phyloP scores from a whole-genome alignment of 1,140 invertebrate species.

The Semibalanus balanoides region DNA sequence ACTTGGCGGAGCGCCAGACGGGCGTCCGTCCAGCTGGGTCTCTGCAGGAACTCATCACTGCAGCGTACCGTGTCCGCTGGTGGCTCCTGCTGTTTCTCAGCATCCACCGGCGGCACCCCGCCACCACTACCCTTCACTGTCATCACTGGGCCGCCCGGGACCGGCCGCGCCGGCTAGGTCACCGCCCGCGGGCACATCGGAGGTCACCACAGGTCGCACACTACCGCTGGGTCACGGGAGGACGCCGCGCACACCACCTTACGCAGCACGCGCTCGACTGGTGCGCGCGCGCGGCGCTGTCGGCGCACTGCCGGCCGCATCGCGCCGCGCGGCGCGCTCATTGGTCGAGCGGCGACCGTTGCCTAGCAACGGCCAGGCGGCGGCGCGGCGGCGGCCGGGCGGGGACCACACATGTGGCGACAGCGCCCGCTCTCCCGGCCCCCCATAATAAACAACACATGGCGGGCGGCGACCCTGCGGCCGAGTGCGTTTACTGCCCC shows the following conservation, averaged over 20 bases:
- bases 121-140: background rate
- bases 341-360: background rate
- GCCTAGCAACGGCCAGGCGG: background rate
- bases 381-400: no score
- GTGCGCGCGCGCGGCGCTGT: no score
- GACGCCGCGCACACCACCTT: no score
- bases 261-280: background rate
- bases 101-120: background rate
- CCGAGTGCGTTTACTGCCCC: background rate
- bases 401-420: background rate
- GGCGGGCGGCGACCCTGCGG: no score
- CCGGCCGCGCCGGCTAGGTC: background rate
- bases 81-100: background rate
- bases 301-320: no score
- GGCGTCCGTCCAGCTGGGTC: slow-evolving; percentile 34
- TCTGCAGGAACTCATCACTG: background rate
- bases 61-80: background rate
- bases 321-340: background rate
- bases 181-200: background rate
- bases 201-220: background rate
- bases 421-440: no score
- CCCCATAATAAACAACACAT: slow-evolving; percentile 1
- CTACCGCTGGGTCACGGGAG: background rate
- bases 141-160: background rate
- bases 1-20: slow-evolving; percentile 31